phyloP scores from a whole-genome alignment of 2,888 invertebrate species.

The Plebejus melissa region DNA sequence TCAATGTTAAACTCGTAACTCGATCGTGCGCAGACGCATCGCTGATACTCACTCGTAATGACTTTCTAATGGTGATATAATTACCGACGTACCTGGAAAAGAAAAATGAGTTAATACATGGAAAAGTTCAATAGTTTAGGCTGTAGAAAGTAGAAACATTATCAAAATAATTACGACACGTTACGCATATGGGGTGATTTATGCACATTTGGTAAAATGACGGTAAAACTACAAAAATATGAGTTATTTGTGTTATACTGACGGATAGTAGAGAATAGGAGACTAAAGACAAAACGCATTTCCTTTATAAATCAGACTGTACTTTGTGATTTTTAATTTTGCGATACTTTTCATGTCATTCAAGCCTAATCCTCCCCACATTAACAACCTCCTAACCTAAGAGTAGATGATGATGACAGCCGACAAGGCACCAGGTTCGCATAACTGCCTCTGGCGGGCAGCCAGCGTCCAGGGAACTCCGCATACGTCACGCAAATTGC shows the following conservation, averaged over 20 bases:
- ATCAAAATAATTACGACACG: neutral
- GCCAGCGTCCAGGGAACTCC: slow-evolving; percentile 28
- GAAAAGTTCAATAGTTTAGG: neutral
- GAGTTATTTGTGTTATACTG: too few relatives aligned
- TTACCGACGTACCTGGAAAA: slow-evolving; percentile 10
- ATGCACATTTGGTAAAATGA: neutral
- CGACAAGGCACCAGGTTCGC: neutral
- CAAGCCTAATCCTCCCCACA: neutral
- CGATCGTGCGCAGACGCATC: neutral
- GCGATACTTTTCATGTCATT: neutral
- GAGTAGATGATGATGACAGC: neutral
- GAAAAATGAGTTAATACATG: neutral
- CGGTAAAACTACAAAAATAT: too few relatives aligned
- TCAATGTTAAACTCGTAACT: neutral
- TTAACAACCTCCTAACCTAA: neutral
- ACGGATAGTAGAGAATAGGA: too few relatives aligned
- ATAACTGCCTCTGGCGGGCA: slow-evolving; percentile 27
- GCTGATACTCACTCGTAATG: slow-evolving; percentile 11
- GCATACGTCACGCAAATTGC: slow-evolving; percentile 1
- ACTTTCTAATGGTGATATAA: slow-evolving; percentile 19
- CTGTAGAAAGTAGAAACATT: neutral
- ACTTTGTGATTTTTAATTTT: too few relatives aligned
- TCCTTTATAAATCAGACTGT: too few relatives aligned
- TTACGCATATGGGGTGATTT: too few relatives aligned
- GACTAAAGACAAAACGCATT: too few relatives aligned